phyloP scores from a whole-genome alignment of 2,113 vertebrate genomes.

The Speoplatyrhinus poulsoni region DNA sequence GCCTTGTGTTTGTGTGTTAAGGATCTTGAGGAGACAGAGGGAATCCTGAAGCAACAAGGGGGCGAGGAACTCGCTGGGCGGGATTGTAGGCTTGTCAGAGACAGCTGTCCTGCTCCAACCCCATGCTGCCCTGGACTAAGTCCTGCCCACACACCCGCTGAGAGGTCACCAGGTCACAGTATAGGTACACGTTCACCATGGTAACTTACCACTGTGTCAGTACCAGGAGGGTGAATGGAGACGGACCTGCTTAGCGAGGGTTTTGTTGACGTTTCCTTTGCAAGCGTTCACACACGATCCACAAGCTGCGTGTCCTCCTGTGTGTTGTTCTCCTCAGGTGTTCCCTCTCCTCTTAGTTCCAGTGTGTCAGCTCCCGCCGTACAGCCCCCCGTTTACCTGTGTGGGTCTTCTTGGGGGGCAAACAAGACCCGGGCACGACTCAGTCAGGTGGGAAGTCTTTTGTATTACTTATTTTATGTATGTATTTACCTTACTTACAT shows the following conservation, averaged over 20 bases:
- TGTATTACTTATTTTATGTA: neutral
- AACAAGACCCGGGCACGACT: conserved; percentile 78
- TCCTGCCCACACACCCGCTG: conserved; percentile 60
- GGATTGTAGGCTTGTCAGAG: conserved; percentile 72
- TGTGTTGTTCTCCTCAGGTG: conserved; percentile 45
- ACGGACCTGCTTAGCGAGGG: too few species aligned
- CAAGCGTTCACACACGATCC: too few species aligned
- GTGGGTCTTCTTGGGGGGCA: conserved; percentile 75
- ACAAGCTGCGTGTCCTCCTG: neutral
- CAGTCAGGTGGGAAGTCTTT: conserved; percentile 79
- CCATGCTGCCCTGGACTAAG: conserved; percentile 75
- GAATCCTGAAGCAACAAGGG: conserved; percentile 76
- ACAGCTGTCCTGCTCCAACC: conserved; percentile 68
- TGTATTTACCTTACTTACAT: neutral
- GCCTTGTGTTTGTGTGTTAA: conserved; percentile 48
- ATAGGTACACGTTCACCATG: conserved; percentile 39
- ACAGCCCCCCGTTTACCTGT: conserved; percentile 81
- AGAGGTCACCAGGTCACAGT: conserved; percentile 64
- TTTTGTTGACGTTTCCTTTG: too few species aligned
- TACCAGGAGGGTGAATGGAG: too few species aligned
- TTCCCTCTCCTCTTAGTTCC: conserved; percentile 69
- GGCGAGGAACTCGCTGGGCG: conserved; percentile 59
- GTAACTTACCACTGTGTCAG: neutral
- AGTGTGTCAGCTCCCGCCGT: conserved; percentile 62
- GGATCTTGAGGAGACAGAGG: conserved; percentile 87